phyloP scores from a whole-genome alignment of 2,113 vertebrate genomes.

The Lucifuga dentata region DNA sequence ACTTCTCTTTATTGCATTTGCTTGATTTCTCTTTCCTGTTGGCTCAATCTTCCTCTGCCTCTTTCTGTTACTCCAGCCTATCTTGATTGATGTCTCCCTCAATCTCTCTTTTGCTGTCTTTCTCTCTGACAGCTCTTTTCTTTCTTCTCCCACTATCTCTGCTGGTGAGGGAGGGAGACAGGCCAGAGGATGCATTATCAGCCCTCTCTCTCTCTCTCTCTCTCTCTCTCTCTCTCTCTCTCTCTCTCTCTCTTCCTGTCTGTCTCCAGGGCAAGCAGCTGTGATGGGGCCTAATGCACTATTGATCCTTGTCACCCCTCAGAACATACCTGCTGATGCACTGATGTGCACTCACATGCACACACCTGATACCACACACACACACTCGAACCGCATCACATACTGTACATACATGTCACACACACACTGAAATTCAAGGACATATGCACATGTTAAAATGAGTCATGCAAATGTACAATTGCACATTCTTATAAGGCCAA shows the following conservation, averaged over 20 bases:
- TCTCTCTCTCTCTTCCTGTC: constrained; percentile 28
- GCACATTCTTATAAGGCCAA: not conserved
- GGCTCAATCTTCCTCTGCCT: not conserved
- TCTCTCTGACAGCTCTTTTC: constrained; percentile 57
- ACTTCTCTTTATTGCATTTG: constrained; percentile 21
- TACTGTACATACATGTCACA: no score
- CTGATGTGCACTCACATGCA: constrained; percentile 20
- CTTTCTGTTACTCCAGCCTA: constrained; percentile 9
- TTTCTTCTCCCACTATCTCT: constrained; percentile 28
- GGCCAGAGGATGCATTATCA: constrained; percentile 45
- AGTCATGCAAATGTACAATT: constrained; percentile 1
- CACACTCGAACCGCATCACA: not conserved
- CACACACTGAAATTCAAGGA: not conserved
- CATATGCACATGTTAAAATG: no score
- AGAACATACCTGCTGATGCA: constrained; percentile 70
- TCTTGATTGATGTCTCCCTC: constrained; percentile 53
- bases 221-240: not conserved
- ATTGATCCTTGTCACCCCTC: constrained; percentile 79
- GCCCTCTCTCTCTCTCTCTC: constrained; percentile 38
- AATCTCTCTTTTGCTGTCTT: constrained; percentile 32
- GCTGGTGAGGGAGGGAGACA: constrained; percentile 19
- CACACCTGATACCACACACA: not conserved
- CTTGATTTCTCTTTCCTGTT: constrained; percentile 25
- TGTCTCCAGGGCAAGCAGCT: constrained; percentile 71
- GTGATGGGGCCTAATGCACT: constrained; percentile 81